Conservation (phyloP, 1,140 invertebrate species). For the Hermetia illucens region DNA sequence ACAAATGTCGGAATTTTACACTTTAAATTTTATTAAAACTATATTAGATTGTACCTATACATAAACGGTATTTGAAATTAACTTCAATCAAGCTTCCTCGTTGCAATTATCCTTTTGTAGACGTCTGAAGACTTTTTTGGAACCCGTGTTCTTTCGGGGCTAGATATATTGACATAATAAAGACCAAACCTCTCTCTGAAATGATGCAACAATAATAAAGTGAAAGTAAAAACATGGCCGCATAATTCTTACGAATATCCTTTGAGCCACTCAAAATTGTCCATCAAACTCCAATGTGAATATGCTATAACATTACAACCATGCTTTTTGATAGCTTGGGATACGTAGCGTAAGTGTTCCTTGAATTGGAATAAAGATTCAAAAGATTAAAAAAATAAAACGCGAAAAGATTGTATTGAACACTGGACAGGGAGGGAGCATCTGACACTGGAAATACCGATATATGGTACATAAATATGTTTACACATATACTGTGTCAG, state of each 20-base stretch:
- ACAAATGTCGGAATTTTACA: no score
- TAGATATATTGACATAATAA: constrained; percentile 8
- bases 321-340: constrained; percentile 22
- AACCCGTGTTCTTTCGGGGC: constrained; percentile 6
- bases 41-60: no score
- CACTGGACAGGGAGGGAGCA: no score
- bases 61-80: no score
- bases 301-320: constrained; percentile 50
- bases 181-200: constrained; percentile 13
- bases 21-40: no score
- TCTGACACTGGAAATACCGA: no score
- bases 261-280: constrained; percentile 67
- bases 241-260: constrained; percentile 44
- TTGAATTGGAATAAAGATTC: not conserved
- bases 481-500: constrained; percentile 48
- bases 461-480: constrained; percentile 45
- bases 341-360: no score
- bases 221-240: not conserved
- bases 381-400: no score
- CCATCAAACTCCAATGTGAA: constrained; percentile 58
- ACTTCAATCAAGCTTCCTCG: no score
- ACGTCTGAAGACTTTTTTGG: constrained; percentile 10
- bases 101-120: constrained; percentile 10
- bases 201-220: not conserved
- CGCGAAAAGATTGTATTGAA: no score